Percentiles rank a stretch among this genome's conserved stretches.
Conservation (phyloP, 1,140 invertebrate genomes). For the Philotrypesis tridentata region DNA sequence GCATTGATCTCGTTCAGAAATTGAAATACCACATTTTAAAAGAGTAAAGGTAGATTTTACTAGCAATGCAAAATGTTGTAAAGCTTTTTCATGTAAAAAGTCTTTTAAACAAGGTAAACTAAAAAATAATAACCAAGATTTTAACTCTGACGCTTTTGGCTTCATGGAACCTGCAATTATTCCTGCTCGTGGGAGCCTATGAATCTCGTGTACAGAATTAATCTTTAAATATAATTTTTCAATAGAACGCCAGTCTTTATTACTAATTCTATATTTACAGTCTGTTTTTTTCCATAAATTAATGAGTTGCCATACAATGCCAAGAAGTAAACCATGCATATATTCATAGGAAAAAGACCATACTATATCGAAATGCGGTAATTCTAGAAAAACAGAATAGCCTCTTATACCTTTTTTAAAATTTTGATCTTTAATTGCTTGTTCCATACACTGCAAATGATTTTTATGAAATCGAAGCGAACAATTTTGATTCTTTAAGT, state of each 20-base stretch:
- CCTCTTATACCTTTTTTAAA: neutral
- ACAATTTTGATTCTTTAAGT: neutral
- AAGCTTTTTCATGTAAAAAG: conserved; percentile 10
- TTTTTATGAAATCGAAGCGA: neutral
- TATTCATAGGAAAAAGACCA: neutral
- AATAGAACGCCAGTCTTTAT: neutral
- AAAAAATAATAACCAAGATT: conserved; percentile 11
- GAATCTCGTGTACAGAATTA: neutral
- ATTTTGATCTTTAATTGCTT: neutral
- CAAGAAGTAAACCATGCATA: neutral
- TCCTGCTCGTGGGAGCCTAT: neutral
- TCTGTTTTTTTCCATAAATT: conserved; percentile 31
- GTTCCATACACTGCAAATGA: neutral
- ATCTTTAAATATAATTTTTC: neutral
- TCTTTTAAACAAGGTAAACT: conserved; percentile 2
- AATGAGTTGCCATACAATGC: conserved; percentile 1
- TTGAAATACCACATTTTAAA: neutral
- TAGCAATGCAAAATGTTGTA: conserved; percentile 29
- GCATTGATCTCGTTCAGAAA: conserved; percentile 13
- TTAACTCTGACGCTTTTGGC: conserved; percentile 24
- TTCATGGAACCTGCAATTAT: neutral
- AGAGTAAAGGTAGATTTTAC: conserved; percentile 34
- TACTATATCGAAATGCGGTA: neutral
- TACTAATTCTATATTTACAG: neutral
- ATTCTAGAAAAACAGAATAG: neutral